phyloP scores from a whole-genome alignment of 2,113 vertebrate genomes.

The Elgaria multicarinata region DNA sequence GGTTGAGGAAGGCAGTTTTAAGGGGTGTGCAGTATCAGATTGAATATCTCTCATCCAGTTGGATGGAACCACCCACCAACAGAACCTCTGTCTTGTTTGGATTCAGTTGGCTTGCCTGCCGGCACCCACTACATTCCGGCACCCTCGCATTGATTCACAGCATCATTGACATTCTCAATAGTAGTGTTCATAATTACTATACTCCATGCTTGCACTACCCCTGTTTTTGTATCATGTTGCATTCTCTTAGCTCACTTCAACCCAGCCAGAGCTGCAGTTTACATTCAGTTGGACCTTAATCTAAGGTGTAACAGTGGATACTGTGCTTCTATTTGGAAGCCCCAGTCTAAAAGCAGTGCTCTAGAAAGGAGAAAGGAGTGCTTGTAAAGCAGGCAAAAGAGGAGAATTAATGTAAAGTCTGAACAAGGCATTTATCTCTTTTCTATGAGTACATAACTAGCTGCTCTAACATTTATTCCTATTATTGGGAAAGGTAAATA shows the following conservation, averaged over 20 bases:
- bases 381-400: constrained; percentile 63
- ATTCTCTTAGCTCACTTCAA: not conserved
- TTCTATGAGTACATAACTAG: constrained; percentile 64
- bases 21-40: too few species aligned
- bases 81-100: too few species aligned
- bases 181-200: not conserved
- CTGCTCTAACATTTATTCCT: constrained; percentile 73
- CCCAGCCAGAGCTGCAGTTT: not conserved
- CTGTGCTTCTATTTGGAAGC: not conserved
- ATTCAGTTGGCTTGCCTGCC: too few species aligned
- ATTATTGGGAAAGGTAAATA: constrained; percentile 74
- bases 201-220: not conserved
- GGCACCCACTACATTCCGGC: too few species aligned
- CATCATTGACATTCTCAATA: too few species aligned
- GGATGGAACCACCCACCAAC: too few species aligned
- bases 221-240: not conserved
- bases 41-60: too few species aligned
- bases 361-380: constrained; percentile 66
- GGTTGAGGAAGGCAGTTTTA: too few species aligned
- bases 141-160: too few species aligned
- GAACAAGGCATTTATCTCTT: constrained; percentile 61
- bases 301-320: not conserved
- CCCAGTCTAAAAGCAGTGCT: constrained; percentile 26
- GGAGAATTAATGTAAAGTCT: constrained; percentile 61
- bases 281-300: not conserved